Percentiles rank a stretch among this genome's conserved stretches.
phyloP scores from a whole-genome alignment of 2,113 vertebrate species.

The Lasiurus cinereus region DNA sequence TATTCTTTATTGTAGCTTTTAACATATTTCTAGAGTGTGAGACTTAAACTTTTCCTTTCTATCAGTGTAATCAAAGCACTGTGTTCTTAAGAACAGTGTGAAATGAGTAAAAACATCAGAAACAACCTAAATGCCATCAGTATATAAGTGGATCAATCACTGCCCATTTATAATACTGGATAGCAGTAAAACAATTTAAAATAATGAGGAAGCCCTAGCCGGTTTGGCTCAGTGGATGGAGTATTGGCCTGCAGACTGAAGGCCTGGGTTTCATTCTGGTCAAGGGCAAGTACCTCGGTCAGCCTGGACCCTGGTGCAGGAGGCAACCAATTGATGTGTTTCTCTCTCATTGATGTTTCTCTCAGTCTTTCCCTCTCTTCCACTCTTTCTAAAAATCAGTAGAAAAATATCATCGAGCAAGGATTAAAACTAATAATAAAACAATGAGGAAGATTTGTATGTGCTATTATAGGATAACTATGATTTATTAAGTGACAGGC shows the following conservation, averaged over 20 bases:
- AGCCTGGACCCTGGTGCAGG: no score
- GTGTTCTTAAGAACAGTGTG: conserved; percentile 29
- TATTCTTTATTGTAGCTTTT: conserved; percentile 51
- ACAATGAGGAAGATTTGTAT: conserved; percentile 9
- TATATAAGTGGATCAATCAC: conserved; percentile 5
- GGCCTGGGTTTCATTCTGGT: no score
- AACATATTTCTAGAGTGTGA: conserved; percentile 23
- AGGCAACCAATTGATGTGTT: no score
- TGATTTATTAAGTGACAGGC: conserved; percentile 26
- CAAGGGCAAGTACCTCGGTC: no score
- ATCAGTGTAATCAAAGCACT: conserved; percentile 34
- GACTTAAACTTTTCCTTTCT: not conserved
- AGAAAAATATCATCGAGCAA: no score
- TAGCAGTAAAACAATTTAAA: conserved; percentile 37
- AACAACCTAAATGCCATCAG: conserved; percentile 31
- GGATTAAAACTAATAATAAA: no score
- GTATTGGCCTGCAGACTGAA: no score
- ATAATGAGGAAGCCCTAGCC: not conserved
- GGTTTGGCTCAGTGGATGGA: no score
- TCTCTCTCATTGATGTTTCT: no score
- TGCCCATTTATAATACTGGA: not conserved
- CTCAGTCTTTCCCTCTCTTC: no score
- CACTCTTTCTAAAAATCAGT: no score
- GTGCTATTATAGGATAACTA: not conserved
- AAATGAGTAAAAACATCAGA: conserved; percentile 57